Evolutionary conservation across 1,140 invertebrate species (phyloP).

Genomic region (Acromyrmex charruanus): DNA sequence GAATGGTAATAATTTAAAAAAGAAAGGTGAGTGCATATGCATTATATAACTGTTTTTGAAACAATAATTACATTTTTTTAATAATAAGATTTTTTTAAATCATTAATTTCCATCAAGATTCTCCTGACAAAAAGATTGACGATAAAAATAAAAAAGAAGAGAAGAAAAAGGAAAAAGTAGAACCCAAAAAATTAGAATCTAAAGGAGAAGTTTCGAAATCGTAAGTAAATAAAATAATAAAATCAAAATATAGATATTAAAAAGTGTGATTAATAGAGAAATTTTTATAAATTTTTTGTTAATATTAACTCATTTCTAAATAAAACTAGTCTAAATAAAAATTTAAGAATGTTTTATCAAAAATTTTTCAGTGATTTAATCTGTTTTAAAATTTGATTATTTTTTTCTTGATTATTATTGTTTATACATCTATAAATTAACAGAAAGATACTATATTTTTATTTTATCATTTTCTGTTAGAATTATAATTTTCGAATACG

Average conservation of each 20-base stretch:
- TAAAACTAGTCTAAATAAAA: neutral
- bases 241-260: neutral
- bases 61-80: neutral
- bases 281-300: neutral
- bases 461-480: neutral
- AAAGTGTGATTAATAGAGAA: neutral
- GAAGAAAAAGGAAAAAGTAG: constrained; percentile 70
- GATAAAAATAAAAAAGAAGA: constrained; percentile 75
- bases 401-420: neutral
- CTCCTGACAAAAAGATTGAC: constrained; percentile 73
- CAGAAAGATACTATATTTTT: neutral
- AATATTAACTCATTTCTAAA: neutral
- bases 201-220: constrained; percentile 81
- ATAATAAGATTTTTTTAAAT: constrained; percentile 32
- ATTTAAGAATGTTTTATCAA: neutral
- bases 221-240: constrained; percentile 79
- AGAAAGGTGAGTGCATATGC: constrained; percentile 84
- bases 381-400: neutral
- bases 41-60: constrained; percentile 28
- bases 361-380: neutral
- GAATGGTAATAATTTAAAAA: constrained; percentile 69
- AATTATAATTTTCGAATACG: neutral
- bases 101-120: constrained; percentile 76
- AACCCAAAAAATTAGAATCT: constrained; percentile 77
- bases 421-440: neutral